These are phyloP conservation scores for Mercenaria mercenaria DNA, from an alignment of 1,140 invertebrate genomes.

Conservation along the genomic window DNA sequence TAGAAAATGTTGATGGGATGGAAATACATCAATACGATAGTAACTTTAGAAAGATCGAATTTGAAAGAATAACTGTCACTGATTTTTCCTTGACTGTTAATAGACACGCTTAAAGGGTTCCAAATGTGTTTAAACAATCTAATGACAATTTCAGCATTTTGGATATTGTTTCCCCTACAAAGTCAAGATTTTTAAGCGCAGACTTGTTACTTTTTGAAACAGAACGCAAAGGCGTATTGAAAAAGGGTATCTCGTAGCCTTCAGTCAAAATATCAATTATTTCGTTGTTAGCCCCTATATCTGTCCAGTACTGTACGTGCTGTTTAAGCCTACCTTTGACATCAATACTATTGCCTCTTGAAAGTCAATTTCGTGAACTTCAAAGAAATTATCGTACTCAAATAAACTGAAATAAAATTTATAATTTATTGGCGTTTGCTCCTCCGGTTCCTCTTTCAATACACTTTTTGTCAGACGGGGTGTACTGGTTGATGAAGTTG, in stretches of 20 bases:
- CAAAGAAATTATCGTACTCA: neutral
- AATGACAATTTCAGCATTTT: neutral
- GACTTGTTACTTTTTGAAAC: no score
- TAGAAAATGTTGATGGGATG: no score
- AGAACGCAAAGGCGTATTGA: neutral
- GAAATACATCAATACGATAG: neutral
- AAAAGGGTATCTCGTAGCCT: neutral
- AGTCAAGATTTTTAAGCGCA: neutral
- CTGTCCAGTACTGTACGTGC: neutral
- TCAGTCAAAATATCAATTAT: neutral
- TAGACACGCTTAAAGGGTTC: slow-evolving; percentile 9
- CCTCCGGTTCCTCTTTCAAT: neutral
- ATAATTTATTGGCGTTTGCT: no score
- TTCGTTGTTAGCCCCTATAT: neutral
- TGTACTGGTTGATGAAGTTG: neutral
- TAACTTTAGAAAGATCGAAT: slow-evolving; percentile 7
- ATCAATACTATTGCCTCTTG: no score
- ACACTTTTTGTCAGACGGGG: neutral
- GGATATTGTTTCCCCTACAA: neutral
- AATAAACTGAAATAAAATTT: neutral
- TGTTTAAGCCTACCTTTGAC: no score
- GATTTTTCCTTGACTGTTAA: slow-evolving; percentile 25
- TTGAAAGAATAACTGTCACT: slow-evolving; percentile 3
- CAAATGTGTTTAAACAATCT: no score
- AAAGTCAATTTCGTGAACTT: no score